Evolutionary conservation across 1,140 invertebrate genomes (phyloP).

Genomic region (Euwallacea fornicatus): DNA sequence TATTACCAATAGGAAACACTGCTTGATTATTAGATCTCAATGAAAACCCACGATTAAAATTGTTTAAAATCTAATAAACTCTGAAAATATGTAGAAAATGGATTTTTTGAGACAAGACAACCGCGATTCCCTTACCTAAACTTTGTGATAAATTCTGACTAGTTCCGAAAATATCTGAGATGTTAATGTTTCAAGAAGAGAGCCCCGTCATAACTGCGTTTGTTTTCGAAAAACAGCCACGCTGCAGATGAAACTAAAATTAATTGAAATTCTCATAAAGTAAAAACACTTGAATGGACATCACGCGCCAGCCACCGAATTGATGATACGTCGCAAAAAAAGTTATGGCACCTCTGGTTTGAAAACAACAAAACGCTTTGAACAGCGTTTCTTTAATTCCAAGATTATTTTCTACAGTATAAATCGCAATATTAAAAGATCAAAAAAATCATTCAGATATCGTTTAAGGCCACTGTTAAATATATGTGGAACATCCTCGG

Average conservation of each 20-base stretch:
- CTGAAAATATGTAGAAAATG: no score
- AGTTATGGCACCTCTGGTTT: slow-evolving; percentile 13
- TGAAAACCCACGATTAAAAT: no score
- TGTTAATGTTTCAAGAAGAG: no score
- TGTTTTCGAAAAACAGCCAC: not conserved
- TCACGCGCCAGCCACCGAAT: not conserved
- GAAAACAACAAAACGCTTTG: not conserved
- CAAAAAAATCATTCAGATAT: slow-evolving; percentile 34
- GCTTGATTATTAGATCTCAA: no score
- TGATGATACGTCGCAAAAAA: not conserved
- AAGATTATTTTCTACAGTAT: slow-evolving; percentile 28
- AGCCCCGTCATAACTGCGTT: not conserved
- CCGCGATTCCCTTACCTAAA: no score
- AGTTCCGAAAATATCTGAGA: no score
- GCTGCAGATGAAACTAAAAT: no score
- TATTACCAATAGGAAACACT: no score
- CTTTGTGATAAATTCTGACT: no score
- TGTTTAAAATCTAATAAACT: no score
- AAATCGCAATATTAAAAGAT: slow-evolving; percentile 35
- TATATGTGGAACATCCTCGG: slow-evolving; percentile 25
- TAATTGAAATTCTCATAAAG: no score
- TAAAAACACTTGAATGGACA: not conserved
- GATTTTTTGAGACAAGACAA: no score
- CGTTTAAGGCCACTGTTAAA: slow-evolving; percentile 37
- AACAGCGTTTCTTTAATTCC: not conserved